Base-by-base conservation (phyloP, 2,113 vertebrate species). In the Chionodraco myersi region DNA sequence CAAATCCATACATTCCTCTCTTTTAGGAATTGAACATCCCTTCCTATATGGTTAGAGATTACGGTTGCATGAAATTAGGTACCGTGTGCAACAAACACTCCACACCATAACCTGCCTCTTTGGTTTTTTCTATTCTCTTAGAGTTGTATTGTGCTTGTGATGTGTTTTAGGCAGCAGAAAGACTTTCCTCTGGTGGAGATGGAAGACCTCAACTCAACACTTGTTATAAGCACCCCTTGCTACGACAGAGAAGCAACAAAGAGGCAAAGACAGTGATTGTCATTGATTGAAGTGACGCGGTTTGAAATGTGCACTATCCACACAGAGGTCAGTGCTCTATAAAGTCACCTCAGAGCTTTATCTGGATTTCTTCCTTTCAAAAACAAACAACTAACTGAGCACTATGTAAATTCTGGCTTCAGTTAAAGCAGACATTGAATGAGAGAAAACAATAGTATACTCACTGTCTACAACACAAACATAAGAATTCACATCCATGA, bases 251-350 rank as follows among this genome's bases (percentile, higher is more conserved):
- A 61, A 51, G 57, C 44, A 82, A 56, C 49, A 77, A 21, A 34
- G 13, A 48, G 36, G 53, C 18, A 15, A 16, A 53, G 48, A 72
- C 34, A 47, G 65, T 70, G 57, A 77, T 71, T 77, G 41, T 64
- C 49, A 21, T 18, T 67, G 68, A 65, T 59, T 72, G 49, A 34
- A 68, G 71, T 78, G 64, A 56, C 61, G 41, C 44, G n/a, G 21
- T 78, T 58, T 78, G 76, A 69, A 45, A 72, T 47, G 45, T 51
- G 44, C 11, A 60, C 16, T 14, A 48, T 66, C 23, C 48, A 59
- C 47, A 15, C 53, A 48, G 56, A 83, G 44, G 63, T 68, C 68
- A 63, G 56, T 36, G 36, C 8, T 53, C 73, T 34, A 34, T 21
- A 1, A 10, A 53, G 69, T 5, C 21, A 64, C 63, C 6, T 26